Evolutionary conservation across 2,888 invertebrate species (phyloP).

Genomic region (Eumerus sabulonum): DNA sequence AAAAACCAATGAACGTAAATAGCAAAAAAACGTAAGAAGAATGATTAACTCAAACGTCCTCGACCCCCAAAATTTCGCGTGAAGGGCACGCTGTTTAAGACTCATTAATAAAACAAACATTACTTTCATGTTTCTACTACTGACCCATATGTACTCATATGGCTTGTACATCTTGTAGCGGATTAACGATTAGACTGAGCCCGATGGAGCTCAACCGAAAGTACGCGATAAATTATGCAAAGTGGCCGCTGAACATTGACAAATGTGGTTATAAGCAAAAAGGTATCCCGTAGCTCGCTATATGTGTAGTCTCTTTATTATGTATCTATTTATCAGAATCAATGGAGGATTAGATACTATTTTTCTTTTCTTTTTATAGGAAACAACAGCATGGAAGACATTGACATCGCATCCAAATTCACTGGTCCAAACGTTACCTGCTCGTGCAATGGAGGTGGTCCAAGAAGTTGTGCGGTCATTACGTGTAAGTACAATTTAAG

Average conservation of each 20-base stretch:
- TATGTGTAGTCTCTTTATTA: too few relatives aligned
- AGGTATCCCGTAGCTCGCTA: too few relatives aligned
- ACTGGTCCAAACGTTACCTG: conserved; percentile 77
- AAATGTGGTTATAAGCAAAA: too few relatives aligned
- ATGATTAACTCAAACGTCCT: background rate
- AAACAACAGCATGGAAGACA: conserved; percentile 78
- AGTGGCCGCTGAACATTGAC: too few relatives aligned
- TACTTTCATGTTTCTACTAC: too few relatives aligned
- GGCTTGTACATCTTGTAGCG: too few relatives aligned
- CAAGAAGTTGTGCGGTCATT: conserved; percentile 78
- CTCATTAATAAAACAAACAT: background rate
- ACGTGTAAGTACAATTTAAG: conserved; percentile 74
- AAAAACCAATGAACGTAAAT: background rate
- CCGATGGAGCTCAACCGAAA: too few relatives aligned
- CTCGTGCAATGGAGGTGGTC: conserved; percentile 78
- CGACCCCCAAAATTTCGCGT: background rate
- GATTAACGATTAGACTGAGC: too few relatives aligned
- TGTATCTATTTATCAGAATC: too few relatives aligned
- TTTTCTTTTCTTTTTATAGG: conserved; percentile 72
- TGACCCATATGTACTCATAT: too few relatives aligned
- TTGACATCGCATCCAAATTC: conserved; percentile 78
- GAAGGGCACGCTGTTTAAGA: background rate
- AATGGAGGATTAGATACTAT: too few relatives aligned
- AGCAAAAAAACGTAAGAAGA: background rate
- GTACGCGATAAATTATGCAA: too few relatives aligned